Conservation (phyloP, 2,888 invertebrate species). For the Diploptera punctata region DNA sequence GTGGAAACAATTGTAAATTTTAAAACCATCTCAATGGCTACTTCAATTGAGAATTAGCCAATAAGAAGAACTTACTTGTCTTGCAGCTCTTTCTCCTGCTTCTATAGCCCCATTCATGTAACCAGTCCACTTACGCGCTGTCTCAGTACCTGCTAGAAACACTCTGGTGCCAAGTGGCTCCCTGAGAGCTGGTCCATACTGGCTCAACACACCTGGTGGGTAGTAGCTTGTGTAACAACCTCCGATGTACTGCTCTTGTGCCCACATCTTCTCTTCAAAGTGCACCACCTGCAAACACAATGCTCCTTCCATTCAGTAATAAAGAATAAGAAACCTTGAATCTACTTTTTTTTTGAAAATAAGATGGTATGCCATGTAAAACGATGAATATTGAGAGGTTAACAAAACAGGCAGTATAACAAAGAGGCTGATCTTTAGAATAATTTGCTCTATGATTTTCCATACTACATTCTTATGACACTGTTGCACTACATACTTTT, state of each 20-base stretch:
- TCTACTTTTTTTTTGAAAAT: not conserved
- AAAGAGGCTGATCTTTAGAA: too few species aligned
- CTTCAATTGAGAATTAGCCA: not conserved
- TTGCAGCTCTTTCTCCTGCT: slow-evolving; percentile 49
- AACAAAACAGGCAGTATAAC: too few species aligned
- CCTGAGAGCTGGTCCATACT: slow-evolving; percentile 42
- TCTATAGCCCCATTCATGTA: slow-evolving; percentile 53
- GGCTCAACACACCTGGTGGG: slow-evolving; percentile 52
- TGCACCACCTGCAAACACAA: slow-evolving; percentile 46
- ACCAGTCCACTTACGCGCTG: slow-evolving; percentile 52
- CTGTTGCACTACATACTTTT: too few species aligned
- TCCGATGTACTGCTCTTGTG: slow-evolving; percentile 54
- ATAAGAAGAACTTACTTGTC: slow-evolving; percentile 45
- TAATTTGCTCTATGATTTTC: too few species aligned
- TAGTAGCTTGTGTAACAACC: slow-evolving; percentile 54
- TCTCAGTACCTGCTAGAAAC: slow-evolving; percentile 53
- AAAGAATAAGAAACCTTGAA: too few species aligned
- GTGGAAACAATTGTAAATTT: not conserved
- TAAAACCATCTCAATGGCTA: not conserved
- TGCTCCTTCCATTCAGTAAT: too few species aligned
- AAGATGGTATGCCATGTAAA: not conserved
- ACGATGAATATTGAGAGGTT: too few species aligned
- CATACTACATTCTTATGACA: too few species aligned
- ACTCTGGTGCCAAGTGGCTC: slow-evolving; percentile 44
- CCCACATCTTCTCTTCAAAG: slow-evolving; percentile 55